Evolutionary conservation across 2,113 vertebrate genomes (phyloP), one percentile per base, ranked within the genome.

Genomic region (Sapajus apella): DNA sequence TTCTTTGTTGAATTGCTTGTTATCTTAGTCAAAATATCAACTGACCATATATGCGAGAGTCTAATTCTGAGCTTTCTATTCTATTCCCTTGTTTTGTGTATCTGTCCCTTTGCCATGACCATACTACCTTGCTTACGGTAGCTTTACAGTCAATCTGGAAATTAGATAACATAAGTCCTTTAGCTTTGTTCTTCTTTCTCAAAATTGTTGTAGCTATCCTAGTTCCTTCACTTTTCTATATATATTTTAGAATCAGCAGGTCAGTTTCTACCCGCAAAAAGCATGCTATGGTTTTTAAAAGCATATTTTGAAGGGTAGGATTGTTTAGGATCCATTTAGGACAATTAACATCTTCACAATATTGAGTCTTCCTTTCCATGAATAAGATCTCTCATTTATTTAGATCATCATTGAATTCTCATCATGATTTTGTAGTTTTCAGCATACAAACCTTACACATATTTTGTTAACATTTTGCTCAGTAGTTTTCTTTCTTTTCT

Each of bases 71-170:
- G n/a, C 52, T 95, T 37, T 76, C 40, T 77, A 0, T 37, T 47
- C n/a, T 55, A 9, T 55, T 90, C 25, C 56, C 0, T 64, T 75
- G 9, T 10, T 73, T 16, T 50, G 3, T 84, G 10, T 84, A 5
- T 87, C 73, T 86, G 3, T 90, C 32, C 25, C 61, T 64, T 92
- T 87, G 90, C 84, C 27, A 10, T 58, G 40, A 23, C 25, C 18
- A 1, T 6, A 68, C 25, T 35, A 40, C 52, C 50, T 47, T 30
- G 21, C 7, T 47, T 77, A 40, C 8, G 23, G 8, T 76, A 43
- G 13, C 32, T 89, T 91, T 89, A 72, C 35, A 66, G 30, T 50
- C 61, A 93, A 47, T 89, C 58, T 91, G 91, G 64, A 96, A 91
- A 37, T 87, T 47, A 72, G 5, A 52, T 64, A 76, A 43, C 37